A percentile compares a stretch with the other conserved stretches of the same genome.
These are phyloP conservation scores for Dermochelys coriacea DNA, from an alignment of 2,797 vertebrate genomes.

Conservation along the genomic window DNA sequence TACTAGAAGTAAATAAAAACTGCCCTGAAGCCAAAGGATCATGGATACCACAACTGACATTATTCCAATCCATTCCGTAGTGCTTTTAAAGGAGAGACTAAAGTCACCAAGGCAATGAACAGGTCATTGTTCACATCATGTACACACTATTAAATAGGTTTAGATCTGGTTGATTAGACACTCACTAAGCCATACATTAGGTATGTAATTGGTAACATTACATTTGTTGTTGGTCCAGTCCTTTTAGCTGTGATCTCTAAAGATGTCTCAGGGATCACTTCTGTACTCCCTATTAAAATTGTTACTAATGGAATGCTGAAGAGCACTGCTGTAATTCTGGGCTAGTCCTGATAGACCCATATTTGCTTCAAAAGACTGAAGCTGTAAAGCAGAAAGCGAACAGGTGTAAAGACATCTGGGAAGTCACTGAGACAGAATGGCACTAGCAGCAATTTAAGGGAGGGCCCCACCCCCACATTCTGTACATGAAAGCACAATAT, in stretches of 20 bases:
- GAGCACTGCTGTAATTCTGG: too few relatives aligned
- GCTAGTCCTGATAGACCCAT: too few relatives aligned
- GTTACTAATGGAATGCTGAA: neutral
- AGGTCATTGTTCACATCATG: neutral
- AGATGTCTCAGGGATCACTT: neutral
- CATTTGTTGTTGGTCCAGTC: neutral
- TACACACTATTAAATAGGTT: neutral
- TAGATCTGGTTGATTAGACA: neutral
- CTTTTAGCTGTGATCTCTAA: too few relatives aligned
- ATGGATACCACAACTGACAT: neutral
- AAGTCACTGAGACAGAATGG: too few relatives aligned
- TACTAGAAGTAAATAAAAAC: neutral
- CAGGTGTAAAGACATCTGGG: neutral
- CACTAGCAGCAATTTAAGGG: too few relatives aligned
- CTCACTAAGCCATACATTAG: neutral
- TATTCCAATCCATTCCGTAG: neutral
- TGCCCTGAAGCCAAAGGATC: neutral
- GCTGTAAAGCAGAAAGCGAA: rapidly evolving
- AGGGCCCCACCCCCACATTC: too few relatives aligned
- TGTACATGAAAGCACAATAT: too few relatives aligned
- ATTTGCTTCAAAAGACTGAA: too few relatives aligned
- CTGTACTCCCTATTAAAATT: neutral
- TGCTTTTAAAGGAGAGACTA: neutral
- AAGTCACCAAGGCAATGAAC: neutral
- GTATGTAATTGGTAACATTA: neutral